Evolutionary conservation across 2,113 vertebrate species (phyloP), one percentile per base, ranked within the genome.

Genomic region (Struthio camelus): DNA sequence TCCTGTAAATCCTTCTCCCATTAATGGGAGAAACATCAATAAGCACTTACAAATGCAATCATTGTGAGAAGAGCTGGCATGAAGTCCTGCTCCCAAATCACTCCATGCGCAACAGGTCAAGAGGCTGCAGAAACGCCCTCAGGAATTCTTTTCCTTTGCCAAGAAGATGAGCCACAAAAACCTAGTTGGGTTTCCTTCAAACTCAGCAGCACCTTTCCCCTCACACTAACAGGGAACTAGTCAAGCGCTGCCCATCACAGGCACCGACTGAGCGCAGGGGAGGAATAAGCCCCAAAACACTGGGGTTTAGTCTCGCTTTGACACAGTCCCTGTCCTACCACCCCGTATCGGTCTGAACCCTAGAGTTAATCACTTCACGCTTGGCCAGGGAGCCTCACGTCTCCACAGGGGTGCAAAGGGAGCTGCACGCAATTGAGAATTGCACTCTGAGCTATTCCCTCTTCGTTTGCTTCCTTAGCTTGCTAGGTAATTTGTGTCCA

Each of bases 1-100:
- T 79, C 51, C 69, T 95, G 91, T 94, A 94, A 95, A 94, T 95
- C 77, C 92, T 64, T 84, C 80, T 87, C 79, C 91, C 58, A 64
- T 25, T 53, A 94, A 54, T 30, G 32, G 32, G n/a, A 24, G n/a
- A 90, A 86, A 71, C 17, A 4, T 6, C 59, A 76, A 38, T 20
- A 48, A 30, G 67, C 6, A 34, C 32, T 36, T 53, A 28, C 34
- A 93, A 82, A 28, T 4, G 2, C 36, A 3, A 1, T 9, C 1
- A 2, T 66, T 87, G 59, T 67, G 66, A 80, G 58, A 72, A 87
- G 64, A 85, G 34, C 34, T 77, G 84, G 48, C 53, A 14, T 0
- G 1, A 83, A 36, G 30, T 91, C 61, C 89, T 28, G 81, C 22
- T 91, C 44, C 38, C 3, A 1, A 34, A 27, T 66, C 62, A 42